Conservation (phyloP, 2,797 vertebrate species). For the Pseudochirops corinnae region DNA sequence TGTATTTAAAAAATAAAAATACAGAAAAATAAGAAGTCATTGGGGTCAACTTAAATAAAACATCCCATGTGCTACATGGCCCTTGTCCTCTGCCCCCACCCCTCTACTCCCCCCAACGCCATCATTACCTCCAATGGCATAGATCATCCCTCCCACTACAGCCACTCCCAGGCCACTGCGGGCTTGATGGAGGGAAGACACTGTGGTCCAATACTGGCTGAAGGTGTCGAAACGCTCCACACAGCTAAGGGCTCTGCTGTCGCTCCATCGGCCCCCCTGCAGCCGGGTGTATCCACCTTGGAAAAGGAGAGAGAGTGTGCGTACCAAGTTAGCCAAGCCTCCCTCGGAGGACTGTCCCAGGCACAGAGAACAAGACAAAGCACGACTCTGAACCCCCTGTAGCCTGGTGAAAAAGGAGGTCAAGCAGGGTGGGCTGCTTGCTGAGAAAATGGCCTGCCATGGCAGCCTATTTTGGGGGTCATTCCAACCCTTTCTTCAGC, state of each 20-base stretch:
- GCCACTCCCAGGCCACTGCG: slow-evolving; percentile 94
- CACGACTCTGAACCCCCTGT: not conserved
- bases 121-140: slow-evolving; percentile 95
- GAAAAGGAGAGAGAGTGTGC: slow-evolving; percentile 53
- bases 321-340: slow-evolving; percentile 38
- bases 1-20: not conserved
- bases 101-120: not conserved
- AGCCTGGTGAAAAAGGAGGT: not conserved
- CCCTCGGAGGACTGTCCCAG: not conserved
- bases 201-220: slow-evolving; percentile 98
- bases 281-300: slow-evolving; percentile 96
- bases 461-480: not conserved
- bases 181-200: slow-evolving; percentile 97
- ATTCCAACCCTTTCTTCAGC: not conserved
- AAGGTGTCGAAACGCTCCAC: slow-evolving; percentile 98
- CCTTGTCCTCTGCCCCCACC: not conserved
- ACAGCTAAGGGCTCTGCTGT: slow-evolving; percentile 96
- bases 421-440: not conserved
- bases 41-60: not conserved
- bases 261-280: slow-evolving; percentile 97
- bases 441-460: not conserved
- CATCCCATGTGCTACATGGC: not conserved
- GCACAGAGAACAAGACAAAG: not conserved
- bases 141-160: slow-evolving; percentile 96
- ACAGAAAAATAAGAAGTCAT: not conserved